Evolutionary conservation across 2,888 invertebrate species (phyloP).

Genomic region (Tinea trinotella): DNA sequence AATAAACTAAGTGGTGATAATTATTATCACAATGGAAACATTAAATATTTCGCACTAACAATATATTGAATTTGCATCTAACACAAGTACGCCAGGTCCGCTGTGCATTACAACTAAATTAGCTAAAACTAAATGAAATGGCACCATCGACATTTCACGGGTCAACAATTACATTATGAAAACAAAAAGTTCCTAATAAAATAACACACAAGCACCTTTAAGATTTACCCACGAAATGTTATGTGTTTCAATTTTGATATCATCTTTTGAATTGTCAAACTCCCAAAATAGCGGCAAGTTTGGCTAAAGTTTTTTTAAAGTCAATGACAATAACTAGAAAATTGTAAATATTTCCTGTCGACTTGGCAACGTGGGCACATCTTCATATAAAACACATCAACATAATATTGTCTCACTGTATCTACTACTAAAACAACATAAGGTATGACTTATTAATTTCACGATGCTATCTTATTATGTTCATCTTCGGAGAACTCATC

Average conservation of each 20-base stretch:
- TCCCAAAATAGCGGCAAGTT: too few relatives aligned
- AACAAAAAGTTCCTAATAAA: conserved; percentile 54
- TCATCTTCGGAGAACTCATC: conserved; percentile 67
- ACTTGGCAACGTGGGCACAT: background rate
- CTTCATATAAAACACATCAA: conserved; percentile 8
- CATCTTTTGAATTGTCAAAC: too few relatives aligned
- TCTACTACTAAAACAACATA: background rate
- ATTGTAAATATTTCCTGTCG: too few relatives aligned
- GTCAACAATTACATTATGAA: conserved; percentile 45
- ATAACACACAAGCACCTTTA: conserved; percentile 68
- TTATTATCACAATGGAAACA: too few relatives aligned
- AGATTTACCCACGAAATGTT: background rate
- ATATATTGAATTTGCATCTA: background rate
- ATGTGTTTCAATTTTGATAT: too few relatives aligned
- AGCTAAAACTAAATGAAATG: conserved; percentile 38
- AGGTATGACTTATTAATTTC: conserved; percentile 35
- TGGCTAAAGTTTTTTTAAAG: too few relatives aligned
- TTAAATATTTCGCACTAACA: background rate
- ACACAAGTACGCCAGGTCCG: background rate
- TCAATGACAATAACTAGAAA: too few relatives aligned
- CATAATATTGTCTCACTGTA: conserved; percentile 6
- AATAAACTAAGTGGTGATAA: too few relatives aligned
- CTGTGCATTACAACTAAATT: background rate
- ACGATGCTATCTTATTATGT: conserved; percentile 52
- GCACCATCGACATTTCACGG: conserved; percentile 70